Conservation (phyloP, 2,888 invertebrate genomes). For the Cepaea hortensis region DNA sequence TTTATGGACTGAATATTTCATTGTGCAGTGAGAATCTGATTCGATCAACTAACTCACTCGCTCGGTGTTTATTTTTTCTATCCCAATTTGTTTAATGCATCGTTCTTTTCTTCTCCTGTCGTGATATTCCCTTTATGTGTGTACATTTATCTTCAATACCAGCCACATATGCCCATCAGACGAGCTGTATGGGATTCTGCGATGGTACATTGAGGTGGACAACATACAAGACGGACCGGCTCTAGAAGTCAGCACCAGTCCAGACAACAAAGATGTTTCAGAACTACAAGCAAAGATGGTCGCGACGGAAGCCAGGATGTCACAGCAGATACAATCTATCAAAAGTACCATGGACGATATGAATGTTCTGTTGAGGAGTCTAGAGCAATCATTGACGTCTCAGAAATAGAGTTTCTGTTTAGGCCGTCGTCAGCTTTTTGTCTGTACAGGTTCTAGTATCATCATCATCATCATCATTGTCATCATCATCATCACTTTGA, state of each 20-base stretch:
- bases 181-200: background rate
- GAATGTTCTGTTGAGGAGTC: conserved; percentile 21
- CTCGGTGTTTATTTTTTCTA: too few relatives aligned
- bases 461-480: too few relatives aligned
- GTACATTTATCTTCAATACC: background rate
- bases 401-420: background rate
- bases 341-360: conserved; percentile 45
- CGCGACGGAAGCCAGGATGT: conserved; percentile 32
- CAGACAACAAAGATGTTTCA: conserved; percentile 30
- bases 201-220: conserved; percentile 48
- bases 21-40: too few relatives aligned
- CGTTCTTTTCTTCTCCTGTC: too few relatives aligned
- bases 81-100: too few relatives aligned
- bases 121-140: too few relatives aligned
- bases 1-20: too few relatives aligned
- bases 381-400: conserved; percentile 12
- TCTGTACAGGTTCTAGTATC: too few relatives aligned
- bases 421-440: too few relatives aligned
- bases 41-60: too few relatives aligned
- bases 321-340: conserved; percentile 36
- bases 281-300: conserved; percentile 41
- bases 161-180: conserved; percentile 39
- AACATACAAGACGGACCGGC: background rate
- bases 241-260: background rate
- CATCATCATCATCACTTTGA: background rate